Base-by-base conservation (phyloP, 2,888 invertebrate genomes). In the Eucriotettix oculatus region DNA sequence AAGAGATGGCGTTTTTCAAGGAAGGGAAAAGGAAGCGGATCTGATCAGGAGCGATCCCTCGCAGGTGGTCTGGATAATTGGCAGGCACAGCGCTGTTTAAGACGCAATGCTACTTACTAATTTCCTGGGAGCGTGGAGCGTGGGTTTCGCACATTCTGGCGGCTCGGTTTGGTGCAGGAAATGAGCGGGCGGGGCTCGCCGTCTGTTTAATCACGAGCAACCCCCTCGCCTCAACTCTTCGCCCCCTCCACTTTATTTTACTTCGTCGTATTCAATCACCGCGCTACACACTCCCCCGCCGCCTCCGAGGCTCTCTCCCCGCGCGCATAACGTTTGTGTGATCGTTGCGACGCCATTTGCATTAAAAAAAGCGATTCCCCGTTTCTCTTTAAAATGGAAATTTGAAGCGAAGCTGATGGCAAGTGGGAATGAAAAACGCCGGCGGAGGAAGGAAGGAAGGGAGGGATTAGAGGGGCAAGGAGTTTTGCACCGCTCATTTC, bases 311-410 rank as follows among this genome's bases (percentile, higher is more conserved):
- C 29, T 48, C n/a, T 48, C 48, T 48, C 48, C n/a, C 12, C 48
- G 48, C 14, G 48, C 48, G 48, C 48, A 48, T 48, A 48, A 48
- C 48, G 48, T 48, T 48, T 48, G 48, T 48, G 48, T 48, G 48
- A 48, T 48, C 48, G 48, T 48, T 48, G 48, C 52, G 58, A 44
- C 56, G 54, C 57, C 57, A 57, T 60, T 57, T 57, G 57, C 60
- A 60, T 60, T 57, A 56, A 48, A 58, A 60, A 60, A 57, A 54
- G 57, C 54, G 42, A 57, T 53, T 43, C 54, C 40, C 55, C 40
- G 54, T 53, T 57, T 57, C 60, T 60, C 60, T 60, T 60, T 54
- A 57, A 60, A 60, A 60, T 57, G 60, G 48, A 60, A 60, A 60
- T 57, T 57, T 54, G 52, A 42, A 40, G 11, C 57, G 60, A 55